phyloP scores from a whole-genome alignment of 1,140 invertebrate species.

The Solenopsis invicta region DNA sequence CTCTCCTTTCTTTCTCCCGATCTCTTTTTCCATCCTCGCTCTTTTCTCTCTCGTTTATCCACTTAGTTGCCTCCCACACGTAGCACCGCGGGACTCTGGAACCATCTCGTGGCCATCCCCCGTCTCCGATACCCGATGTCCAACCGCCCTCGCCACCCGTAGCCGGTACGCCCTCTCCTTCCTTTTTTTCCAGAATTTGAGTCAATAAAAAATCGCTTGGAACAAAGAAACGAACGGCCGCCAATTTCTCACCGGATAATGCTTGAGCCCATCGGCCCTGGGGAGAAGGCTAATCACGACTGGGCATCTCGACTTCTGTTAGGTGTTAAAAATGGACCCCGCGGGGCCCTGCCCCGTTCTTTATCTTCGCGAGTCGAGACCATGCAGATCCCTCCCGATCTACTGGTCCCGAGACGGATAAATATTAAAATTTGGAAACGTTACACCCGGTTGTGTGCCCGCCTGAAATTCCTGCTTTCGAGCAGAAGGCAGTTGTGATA shows the following conservation, averaged over 20 bases:
- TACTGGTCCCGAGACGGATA: constrained; percentile 53
- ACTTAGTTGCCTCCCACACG: constrained; percentile 71
- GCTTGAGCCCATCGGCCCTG: constrained; percentile 71
- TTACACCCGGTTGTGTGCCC: constrained; percentile 70
- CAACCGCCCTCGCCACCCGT: not conserved
- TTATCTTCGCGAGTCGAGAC: constrained; percentile 75
- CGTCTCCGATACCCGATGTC: not conserved
- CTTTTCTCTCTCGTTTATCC: constrained; percentile 69
- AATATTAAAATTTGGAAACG: constrained; percentile 83
- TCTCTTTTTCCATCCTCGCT: constrained; percentile 60
- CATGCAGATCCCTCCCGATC: constrained; percentile 18
- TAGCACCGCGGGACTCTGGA: constrained; percentile 67
- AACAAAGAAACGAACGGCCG: constrained; percentile 81
- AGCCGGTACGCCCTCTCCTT: not conserved
- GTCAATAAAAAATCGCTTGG: constrained; percentile 84
- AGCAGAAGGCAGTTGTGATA: constrained; percentile 3
- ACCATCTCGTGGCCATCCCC: constrained; percentile 70
- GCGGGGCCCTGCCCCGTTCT: constrained; percentile 77
- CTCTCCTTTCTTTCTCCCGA: constrained; percentile 33
- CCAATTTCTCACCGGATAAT: constrained; percentile 85
- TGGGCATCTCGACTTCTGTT: constrained; percentile 83
- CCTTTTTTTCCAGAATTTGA: constrained; percentile 80
- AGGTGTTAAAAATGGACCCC: constrained; percentile 83
- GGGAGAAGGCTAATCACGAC: constrained; percentile 77
- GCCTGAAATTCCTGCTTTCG: constrained; percentile 58